Base-by-base conservation (phyloP, 2,113 vertebrate genomes). In the Dasypus novemcinctus region DNA sequence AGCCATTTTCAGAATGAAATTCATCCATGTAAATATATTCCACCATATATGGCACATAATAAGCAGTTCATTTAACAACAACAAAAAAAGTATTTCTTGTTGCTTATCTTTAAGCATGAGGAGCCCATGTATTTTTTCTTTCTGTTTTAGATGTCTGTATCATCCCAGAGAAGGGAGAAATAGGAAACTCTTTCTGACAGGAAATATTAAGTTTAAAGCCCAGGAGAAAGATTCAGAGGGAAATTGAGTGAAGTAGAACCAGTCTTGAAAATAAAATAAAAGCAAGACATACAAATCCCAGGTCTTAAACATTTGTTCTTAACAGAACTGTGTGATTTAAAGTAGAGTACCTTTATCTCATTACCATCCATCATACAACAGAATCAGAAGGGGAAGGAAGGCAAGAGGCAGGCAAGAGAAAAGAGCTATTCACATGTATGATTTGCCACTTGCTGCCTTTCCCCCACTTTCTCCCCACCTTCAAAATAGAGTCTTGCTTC, bases 251-350 rank as follows among this genome's bases (percentile, higher is more conserved):
- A 95, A 88, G 9, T 33, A 94, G 43, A 81, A 63, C 23, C 18
- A 57, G 41, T 75, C 61, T 86, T 49, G 31, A 95, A 33, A 84
- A 90, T 87, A 82, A 95, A 95, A 87, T 52, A 54, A 86, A 94
- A 90, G 11, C 2, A 95, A 78, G 23, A 38, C n/a, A 74, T 4
- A 71, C 3, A 87, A 84, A 71, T 61, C 21, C 17, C 27, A 84
- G 41, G 10, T 83, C 31, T 71, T 52, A 80, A 59, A 69, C 64
- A 63, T 79, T 52, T 72, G n/a, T 91, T 82, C 36, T 95, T 49
- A 29, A 38, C 15, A 64, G 33, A 15, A 82, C 9, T 29, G 12
- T 63, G 36, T 8, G 81, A 57, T 72, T 69, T 63, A 79, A 59
- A 36, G 21, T 43, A 27, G 10, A 80, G 23, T 13, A 23, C 46